Conservation (phyloP, 1,140 invertebrate species). For the Drosophila setifemur region DNA sequence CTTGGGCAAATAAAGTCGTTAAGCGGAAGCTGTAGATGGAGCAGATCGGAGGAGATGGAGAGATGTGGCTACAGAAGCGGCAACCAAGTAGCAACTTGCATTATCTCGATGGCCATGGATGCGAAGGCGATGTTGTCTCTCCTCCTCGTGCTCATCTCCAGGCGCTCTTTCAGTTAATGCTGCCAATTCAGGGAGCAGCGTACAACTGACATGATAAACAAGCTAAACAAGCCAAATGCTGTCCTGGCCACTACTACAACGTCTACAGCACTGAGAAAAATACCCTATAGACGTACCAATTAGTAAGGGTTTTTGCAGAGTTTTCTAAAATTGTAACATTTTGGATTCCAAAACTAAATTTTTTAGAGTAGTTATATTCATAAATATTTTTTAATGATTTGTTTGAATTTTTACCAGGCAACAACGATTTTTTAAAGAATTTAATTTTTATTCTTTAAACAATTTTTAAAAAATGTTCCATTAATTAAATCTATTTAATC, state of each 20-base stretch:
- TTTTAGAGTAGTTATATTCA: neutral
- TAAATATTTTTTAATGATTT: neutral
- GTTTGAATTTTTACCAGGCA: neutral
- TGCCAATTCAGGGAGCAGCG: slow-evolving; percentile 63
- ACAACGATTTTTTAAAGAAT: too few relatives aligned
- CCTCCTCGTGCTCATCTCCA: slow-evolving; percentile 13
- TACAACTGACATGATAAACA: slow-evolving; percentile 74
- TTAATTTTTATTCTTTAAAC: too few relatives aligned
- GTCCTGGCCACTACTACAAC: slow-evolving; percentile 9
- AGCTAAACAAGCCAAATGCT: slow-evolving; percentile 43
- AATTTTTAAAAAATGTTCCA: too few relatives aligned
- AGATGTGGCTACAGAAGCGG: too few relatives aligned
- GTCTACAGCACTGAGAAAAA: neutral
- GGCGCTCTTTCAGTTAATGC: slow-evolving; percentile 51
- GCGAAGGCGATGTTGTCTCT: slow-evolving; percentile 42
- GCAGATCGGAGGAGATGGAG: neutral
- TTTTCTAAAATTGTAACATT: neutral
- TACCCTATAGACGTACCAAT: too few relatives aligned
- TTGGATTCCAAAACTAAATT: neutral
- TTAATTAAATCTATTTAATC: too few relatives aligned
- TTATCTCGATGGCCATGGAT: slow-evolving; percentile 29
- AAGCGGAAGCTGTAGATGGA: slow-evolving; percentile 43
- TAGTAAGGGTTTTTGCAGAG: too few relatives aligned
- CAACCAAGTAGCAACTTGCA: slow-evolving; percentile 41
- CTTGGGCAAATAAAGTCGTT: slow-evolving; percentile 74